phyloP scores from a whole-genome alignment of 2,888 invertebrate genomes.

The Hydroisotoma schaefferi region DNA sequence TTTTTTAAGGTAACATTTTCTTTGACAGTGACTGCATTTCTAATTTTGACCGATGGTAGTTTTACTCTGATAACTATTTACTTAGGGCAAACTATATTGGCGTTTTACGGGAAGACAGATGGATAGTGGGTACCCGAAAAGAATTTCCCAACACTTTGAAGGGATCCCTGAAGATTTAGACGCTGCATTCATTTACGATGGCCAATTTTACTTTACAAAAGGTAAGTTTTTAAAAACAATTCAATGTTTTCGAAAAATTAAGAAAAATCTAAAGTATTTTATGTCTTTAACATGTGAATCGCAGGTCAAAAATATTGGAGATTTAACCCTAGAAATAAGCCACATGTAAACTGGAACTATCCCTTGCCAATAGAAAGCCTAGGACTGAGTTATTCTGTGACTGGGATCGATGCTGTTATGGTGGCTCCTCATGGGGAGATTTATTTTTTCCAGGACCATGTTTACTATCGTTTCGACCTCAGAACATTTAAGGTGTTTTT shows the following conservation, averaged over 20 bases:
- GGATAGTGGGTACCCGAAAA: constrained; percentile 37
- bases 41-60: not conserved
- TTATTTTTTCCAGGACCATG: constrained; percentile 34
- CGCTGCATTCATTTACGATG: constrained; percentile 37
- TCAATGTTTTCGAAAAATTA: not conserved
- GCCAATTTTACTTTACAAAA: constrained; percentile 43
- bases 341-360: constrained; percentile 20
- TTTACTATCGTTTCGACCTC: constrained; percentile 37
- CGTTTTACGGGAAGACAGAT: constrained; percentile 30
- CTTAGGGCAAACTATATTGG: constrained; percentile 43
- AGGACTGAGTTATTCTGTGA: constrained; percentile 12
- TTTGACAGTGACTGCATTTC: no score
- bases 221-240: constrained; percentile 12
- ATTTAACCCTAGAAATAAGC: constrained; percentile 25
- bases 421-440: constrained; percentile 23
- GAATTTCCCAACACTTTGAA: constrained; percentile 35
- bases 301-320: constrained; percentile 32
- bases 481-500: constrained; percentile 21
- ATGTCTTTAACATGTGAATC: no score
- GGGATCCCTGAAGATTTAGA: constrained; percentile 44
- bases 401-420: constrained; percentile 27
- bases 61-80: not conserved
- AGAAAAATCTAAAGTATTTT: not conserved
- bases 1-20: constrained; percentile 39
- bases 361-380: constrained; percentile 19